Evolutionary conservation across 30 jellyfish, hydroid and myxozoan species (phyloP).

Genomic region (Mastigias papua): DNA sequence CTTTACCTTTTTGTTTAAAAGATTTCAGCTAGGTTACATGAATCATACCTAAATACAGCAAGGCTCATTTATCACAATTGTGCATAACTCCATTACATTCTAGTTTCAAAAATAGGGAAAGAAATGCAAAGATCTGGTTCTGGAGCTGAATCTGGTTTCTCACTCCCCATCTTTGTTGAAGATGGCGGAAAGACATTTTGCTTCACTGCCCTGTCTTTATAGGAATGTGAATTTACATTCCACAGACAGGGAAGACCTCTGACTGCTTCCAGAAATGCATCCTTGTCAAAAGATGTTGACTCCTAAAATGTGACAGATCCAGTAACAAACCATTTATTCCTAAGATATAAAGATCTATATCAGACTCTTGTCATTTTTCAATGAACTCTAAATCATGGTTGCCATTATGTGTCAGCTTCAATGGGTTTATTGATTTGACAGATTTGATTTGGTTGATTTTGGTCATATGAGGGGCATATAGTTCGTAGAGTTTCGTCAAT

Average conservation of each 20-base stretch:
- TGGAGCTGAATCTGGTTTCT: constrained; percentile 13
- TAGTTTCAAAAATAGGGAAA: neutral
- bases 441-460: no score
- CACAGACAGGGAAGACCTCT: no score
- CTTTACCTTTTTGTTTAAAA: no score
- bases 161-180: constrained; percentile 43
- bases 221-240: no score
- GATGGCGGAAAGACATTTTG: constrained; percentile 38
- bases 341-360: neutral
- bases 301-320: constrained; percentile 33
- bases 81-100: neutral
- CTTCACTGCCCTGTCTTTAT: no score
- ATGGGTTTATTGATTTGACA: no score
- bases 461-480: no score
- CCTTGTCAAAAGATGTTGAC: constrained; percentile 31
- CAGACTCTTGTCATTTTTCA: constrained; percentile 5
- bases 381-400: neutral
- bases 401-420: no score
- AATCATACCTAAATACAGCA: neutral
- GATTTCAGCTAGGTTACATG: neutral
- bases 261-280: constrained; percentile 38
- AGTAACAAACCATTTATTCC: no score
- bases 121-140: neutral
- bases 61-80: neutral
- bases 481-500: no score